These are phyloP conservation scores for Apantesis nais DNA, from an alignment of 2,888 invertebrate genomes.

Conservation along the genomic window DNA sequence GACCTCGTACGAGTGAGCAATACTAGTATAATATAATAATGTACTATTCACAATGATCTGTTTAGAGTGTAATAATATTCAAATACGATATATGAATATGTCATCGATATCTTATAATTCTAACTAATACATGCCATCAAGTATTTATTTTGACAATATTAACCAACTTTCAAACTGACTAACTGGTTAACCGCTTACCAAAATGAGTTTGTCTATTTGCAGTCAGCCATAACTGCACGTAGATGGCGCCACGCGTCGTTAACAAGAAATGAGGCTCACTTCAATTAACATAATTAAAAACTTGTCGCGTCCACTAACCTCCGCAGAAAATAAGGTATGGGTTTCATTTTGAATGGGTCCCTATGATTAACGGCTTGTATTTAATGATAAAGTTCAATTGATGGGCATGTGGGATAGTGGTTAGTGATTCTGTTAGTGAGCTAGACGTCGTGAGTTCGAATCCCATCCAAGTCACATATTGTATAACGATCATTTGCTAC, in stretches of 20 bases:
- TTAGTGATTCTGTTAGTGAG: background rate
- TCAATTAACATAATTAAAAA: slow-evolving; percentile 71
- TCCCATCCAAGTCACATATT: background rate
- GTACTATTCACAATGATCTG: background rate
- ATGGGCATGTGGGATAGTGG: background rate
- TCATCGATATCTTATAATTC: background rate
- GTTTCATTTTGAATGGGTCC: slow-evolving; percentile 39
- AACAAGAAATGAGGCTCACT: slow-evolving; percentile 61
- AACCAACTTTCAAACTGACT: slow-evolving; percentile 21
- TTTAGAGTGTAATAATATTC: background rate
- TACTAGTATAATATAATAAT: background rate
- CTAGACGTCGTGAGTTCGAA: background rate
- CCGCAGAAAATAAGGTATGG: slow-evolving; percentile 46
- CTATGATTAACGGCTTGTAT: slow-evolving; percentile 32
- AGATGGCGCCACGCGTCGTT: slow-evolving; percentile 54
- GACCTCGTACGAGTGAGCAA: background rate
- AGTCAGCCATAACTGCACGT: slow-evolving; percentile 31
- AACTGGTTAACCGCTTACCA: slow-evolving; percentile 17
- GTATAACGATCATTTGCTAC: background rate
- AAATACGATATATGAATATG: background rate
- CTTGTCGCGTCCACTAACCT: slow-evolving; percentile 54
- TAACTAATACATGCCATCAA: slow-evolving; percentile 4
- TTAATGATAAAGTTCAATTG: slow-evolving; percentile 10
- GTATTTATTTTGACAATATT: slow-evolving; percentile 15
- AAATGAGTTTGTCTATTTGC: slow-evolving; percentile 43